Evolutionary conservation across 2,113 vertebrate genomes (phyloP), one percentile per base, ranked within the genome.

Genomic region (Sprattus sprattus): DNA sequence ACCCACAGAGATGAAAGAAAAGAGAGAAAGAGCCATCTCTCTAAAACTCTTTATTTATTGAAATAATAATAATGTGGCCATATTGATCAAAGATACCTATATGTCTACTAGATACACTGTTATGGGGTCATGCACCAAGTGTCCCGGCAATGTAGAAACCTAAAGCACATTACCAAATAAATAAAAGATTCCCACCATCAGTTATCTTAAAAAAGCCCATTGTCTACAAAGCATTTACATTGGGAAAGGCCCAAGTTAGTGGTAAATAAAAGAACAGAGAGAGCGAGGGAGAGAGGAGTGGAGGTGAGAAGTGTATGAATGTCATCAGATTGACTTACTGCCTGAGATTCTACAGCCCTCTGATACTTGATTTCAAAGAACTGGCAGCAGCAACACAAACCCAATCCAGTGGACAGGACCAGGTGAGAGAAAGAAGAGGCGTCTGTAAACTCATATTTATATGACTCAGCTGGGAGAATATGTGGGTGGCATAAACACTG

Each of bases 401-500:
- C 18, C 3, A 20, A 0, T 60, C 54, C 18, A 20, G 54, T 60
- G 54, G 54, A 20, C 54, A 60, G 54, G 54, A 3, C 18, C 54
- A 60, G 54, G 18, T 60, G 22, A 60, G 54, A 20, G 54, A 20
- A 60, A 20, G 54, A 60, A 60, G 54, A 60, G 54, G 54, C 20
- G 18, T 60, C 54, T 22, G 54, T 22, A 60, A 60, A 60, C 54
- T 60, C 54, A 4, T 20, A 60, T 60, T 22, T 20, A 60, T 22
- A 60, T 60, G 22, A 6, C 54, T 60, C 54, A 60, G 18, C 20
- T 20, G 20, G 54, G 0, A 54, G 81, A 75, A 45, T 18, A 18
- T 52, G 85, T 87, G 84, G 87, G 88, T 87, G 71, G 81, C 64
- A 81, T 83, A 87, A 60, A 75, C 85, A 83, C 84, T 22, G 54